Conservation (phyloP, 2,797 vertebrate genomes). For the Esox masquinongy region DNA sequence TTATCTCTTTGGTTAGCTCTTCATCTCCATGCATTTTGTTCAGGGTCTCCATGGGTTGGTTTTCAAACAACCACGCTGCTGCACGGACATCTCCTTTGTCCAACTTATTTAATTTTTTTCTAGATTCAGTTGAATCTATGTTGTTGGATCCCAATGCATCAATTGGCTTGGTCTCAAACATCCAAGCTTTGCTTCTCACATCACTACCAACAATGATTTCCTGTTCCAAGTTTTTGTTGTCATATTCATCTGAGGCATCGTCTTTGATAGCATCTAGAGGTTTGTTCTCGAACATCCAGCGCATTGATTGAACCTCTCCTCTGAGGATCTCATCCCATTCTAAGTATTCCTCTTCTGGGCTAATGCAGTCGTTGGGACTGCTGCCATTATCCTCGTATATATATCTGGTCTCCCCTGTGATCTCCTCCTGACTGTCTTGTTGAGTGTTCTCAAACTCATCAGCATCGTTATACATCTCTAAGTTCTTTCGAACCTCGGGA, state of each 20-base stretch:
- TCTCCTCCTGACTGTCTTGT: conserved; percentile 64
- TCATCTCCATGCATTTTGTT: conserved; percentile 81
- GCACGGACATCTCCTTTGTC: conserved; percentile 79
- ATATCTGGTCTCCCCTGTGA: conserved; percentile 64
- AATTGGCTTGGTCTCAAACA: conserved; percentile 88
- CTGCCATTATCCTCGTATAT: conserved; percentile 76
- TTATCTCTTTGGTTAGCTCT: conserved; percentile 72
- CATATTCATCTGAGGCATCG: conserved; percentile 67
- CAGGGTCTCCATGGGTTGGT: conserved; percentile 76
- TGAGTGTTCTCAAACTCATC: conserved; percentile 70
- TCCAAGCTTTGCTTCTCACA: conserved; percentile 82
- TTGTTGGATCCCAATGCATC: conserved; percentile 62
- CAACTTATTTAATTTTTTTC: conserved; percentile 77
- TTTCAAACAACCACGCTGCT: conserved; percentile 86
- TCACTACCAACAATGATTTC: conserved; percentile 83
- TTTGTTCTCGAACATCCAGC: conserved; percentile 89
- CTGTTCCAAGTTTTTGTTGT: conserved; percentile 73
- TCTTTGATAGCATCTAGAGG: conserved; percentile 81
- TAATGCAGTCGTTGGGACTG: conserved; percentile 70
- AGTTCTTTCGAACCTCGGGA: conserved; percentile 83
- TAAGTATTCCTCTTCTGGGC: conserved; percentile 75
- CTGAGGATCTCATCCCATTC: conserved; percentile 86
- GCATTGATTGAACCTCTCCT: conserved; percentile 84
- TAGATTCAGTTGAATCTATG: conserved; percentile 58
- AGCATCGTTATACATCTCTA: conserved; percentile 79